A percentile compares a stretch with the other conserved stretches of the same genome.
Evolutionary conservation across 2,888 invertebrate genomes (phyloP).

Genomic region (Microctonus hyperodae): DNA sequence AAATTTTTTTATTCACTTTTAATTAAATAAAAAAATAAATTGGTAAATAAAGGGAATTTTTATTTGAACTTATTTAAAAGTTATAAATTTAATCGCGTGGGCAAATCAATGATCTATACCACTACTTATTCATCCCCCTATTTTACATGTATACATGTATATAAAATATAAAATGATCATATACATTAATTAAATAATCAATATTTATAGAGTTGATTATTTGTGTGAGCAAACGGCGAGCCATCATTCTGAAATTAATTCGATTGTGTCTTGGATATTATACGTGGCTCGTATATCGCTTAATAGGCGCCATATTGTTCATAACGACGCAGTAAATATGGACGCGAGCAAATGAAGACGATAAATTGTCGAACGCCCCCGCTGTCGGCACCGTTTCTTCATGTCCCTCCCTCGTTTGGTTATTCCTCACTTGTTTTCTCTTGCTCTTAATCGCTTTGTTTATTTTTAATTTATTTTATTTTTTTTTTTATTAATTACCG

Average conservation of each 20-base stretch:
- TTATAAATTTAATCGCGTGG: too few relatives aligned
- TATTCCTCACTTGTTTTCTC: constrained; percentile 10
- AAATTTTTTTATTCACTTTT: too few relatives aligned
- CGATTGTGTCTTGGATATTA: constrained; percentile 47
- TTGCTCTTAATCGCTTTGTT: background rate
- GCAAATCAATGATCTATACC: background rate
- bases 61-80: too few relatives aligned
- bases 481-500: background rate
- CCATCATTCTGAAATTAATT: constrained; percentile 44
- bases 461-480: background rate
- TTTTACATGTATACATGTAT: background rate
- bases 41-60: too few relatives aligned
- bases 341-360: constrained; percentile 58
- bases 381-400: constrained; percentile 46
- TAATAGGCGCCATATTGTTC: constrained; percentile 61
- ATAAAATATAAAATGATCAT: constrained; percentile 21
- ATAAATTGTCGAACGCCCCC: constrained; percentile 61
- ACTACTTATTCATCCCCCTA: too few relatives aligned
- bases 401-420: background rate
- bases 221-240: constrained; percentile 42
- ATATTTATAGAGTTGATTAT: constrained; percentile 61
- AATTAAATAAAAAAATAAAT: too few relatives aligned
- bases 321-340: constrained; percentile 61
- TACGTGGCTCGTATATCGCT: constrained; percentile 52
- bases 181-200: constrained; percentile 61